Evolutionary conservation across 2,888 invertebrate species (phyloP).

Genomic region (Nephrotoma guestfalica): DNA sequence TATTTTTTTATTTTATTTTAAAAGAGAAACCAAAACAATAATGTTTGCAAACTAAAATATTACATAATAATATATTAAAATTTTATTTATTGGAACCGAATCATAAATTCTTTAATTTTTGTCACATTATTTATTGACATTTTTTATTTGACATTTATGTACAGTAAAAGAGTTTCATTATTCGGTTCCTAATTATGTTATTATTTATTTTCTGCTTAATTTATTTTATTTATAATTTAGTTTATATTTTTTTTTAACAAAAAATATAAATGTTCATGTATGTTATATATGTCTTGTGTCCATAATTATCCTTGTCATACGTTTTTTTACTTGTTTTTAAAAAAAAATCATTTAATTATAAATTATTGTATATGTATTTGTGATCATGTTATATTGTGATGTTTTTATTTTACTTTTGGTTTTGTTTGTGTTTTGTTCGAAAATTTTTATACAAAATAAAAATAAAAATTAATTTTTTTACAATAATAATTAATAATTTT

Average conservation of each 20-base stretch:
- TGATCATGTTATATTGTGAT: constrained; percentile 7
- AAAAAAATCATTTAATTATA: background rate
- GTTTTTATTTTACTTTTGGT: background rate
- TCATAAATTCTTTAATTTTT: constrained; percentile 11
- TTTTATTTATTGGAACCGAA: constrained; percentile 13
- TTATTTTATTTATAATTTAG: background rate
- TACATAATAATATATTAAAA: background rate
- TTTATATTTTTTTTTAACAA: constrained; percentile 9
- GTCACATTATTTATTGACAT: background rate
- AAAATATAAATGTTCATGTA: constrained; percentile 17
- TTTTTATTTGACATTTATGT: background rate
- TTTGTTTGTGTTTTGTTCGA: background rate
- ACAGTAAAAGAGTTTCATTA: constrained; percentile 5
- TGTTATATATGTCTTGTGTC: constrained; percentile 32
- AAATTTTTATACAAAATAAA: constrained; percentile 5
- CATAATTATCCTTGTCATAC: constrained; percentile 19
- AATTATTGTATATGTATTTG: constrained; percentile 6
- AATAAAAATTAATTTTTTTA: constrained; percentile 2
- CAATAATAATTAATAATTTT: background rate
- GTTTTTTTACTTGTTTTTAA: constrained; percentile 3
- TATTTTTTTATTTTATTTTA: constrained; percentile 10
- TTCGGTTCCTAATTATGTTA: background rate
- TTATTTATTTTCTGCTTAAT: background rate
- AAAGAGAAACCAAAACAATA: background rate
- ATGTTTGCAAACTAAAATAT: background rate